Conservation (phyloP, 2,888 invertebrate genomes). For the Resseliella maxima region DNA sequence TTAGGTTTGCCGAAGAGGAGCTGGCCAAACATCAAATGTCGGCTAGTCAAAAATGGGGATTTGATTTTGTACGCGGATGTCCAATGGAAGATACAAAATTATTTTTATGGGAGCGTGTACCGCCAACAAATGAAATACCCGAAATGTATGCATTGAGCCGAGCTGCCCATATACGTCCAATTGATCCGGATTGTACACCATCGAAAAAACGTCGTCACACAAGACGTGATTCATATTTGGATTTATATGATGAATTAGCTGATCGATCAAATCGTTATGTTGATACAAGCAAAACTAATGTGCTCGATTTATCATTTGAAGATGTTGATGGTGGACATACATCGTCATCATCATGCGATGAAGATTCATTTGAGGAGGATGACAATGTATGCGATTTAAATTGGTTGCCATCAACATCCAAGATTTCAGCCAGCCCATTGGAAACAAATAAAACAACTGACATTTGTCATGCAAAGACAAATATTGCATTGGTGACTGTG, state of each 20-base stretch:
- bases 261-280: conserved; percentile 50
- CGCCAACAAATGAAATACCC: conserved; percentile 65
- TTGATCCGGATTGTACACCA: conserved; percentile 58
- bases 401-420: conserved; percentile 10
- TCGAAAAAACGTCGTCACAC: neutral
- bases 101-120: conserved; percentile 66
- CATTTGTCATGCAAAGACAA: neutral
- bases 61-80: conserved; percentile 66
- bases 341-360: conserved; percentile 55
- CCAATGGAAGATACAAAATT: conserved; percentile 63
- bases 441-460: neutral
- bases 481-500: neutral
- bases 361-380: conserved; percentile 35
- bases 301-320: conserved; percentile 55
- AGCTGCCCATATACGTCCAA: conserved; percentile 66
- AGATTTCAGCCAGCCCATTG: neutral
- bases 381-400: conserved; percentile 2
- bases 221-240: conserved; percentile 10
- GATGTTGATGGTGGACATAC: conserved; percentile 43
- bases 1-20: conserved; percentile 64
- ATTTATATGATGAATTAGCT: conserved; percentile 42
- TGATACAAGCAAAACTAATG: neutral
- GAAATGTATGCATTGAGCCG: conserved; percentile 67
- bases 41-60: conserved; percentile 72
- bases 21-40: conserved; percentile 68